A percentile compares a stretch with the other conserved stretches of the same genome.
These are phyloP conservation scores for Diploscapter pachys DNA, from an alignment of 1,140 invertebrate species.

Conservation along the genomic window DNA sequence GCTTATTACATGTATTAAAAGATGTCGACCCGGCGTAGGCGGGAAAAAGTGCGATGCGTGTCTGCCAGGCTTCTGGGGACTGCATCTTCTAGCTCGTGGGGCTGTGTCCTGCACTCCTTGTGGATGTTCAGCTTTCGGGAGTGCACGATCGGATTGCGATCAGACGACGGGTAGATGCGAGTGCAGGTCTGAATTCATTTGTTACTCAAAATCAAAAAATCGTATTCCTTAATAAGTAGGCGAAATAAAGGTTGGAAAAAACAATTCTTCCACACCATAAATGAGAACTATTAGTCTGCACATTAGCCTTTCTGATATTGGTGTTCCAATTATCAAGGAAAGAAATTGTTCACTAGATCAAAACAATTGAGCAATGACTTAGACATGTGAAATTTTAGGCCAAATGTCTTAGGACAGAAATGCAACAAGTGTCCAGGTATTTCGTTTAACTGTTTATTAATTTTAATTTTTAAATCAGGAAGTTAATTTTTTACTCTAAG, in stretches of 20 bases:
- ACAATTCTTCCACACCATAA: neutral
- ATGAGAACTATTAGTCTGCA: neutral
- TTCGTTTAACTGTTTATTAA: conserved; percentile 3
- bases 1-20: neutral
- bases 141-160: conserved; percentile 76
- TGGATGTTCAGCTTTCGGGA: conserved; percentile 74
- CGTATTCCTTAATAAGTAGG: neutral
- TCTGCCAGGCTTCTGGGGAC: conserved; percentile 78
- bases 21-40: conserved; percentile 80
- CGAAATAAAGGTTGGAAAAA: no score
- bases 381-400: neutral
- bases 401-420: conserved; percentile 69
- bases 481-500: neutral
- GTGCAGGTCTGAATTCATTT: conserved; percentile 61
- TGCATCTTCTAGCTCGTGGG: conserved; percentile 77
- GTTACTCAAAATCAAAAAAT: neutral
- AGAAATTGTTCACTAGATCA: neutral
- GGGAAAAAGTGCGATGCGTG: conserved; percentile 82
- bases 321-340: no score
- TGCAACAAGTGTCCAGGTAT: conserved; percentile 72
- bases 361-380: neutral
- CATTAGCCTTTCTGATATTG: no score
- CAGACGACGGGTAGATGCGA: conserved; percentile 71
- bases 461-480: neutral
- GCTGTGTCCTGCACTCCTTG: conserved; percentile 80